Percentiles rank a stretch among this genome's conserved stretches.
phyloP scores from a whole-genome alignment of 2,888 invertebrate genomes.

The Dastarcus helophoroides region DNA sequence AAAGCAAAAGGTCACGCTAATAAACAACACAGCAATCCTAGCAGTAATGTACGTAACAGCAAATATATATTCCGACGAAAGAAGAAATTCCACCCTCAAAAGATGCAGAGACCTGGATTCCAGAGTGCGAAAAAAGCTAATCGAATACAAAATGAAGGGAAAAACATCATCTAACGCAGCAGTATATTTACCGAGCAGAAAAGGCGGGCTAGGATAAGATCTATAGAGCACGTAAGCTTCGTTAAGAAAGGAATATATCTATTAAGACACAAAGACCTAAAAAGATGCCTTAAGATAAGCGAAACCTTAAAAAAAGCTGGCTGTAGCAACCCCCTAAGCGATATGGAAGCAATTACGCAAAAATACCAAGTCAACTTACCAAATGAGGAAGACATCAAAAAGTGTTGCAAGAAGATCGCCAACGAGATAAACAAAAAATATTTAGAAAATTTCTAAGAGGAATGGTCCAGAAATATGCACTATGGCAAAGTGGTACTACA shows the following conservation, averaged over 20 bases:
- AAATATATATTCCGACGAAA: conserved; percentile 6
- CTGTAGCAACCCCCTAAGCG: not conserved
- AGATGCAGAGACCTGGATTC: conserved; percentile 7
- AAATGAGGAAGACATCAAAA: no score
- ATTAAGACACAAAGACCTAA: no score
- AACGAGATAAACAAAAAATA: no score
- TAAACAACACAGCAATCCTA: conserved; percentile 3
- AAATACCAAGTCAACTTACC: conserved; percentile 1
- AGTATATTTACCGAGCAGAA: conserved; percentile 4
- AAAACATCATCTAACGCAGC: conserved; percentile 4
- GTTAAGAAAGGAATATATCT: not conserved
- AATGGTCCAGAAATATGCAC: no score
- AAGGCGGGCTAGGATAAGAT: conserved; percentile 1
- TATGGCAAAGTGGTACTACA: no score
- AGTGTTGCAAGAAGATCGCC: no score
- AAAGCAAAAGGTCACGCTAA: conserved; percentile 2
- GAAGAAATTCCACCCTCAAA: conserved; percentile 6
- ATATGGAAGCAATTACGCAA: not conserved
- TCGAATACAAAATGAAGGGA: conserved; percentile 2
- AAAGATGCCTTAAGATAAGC: not conserved
- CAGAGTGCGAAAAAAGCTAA: conserved; percentile 2
- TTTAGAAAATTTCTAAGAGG: no score
- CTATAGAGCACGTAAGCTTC: not conserved
- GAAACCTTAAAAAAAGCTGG: not conserved
- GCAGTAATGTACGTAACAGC: conserved; percentile 6